Conservation (phyloP, 2,113 vertebrate genomes). For the Oryzias celebensis region DNA sequence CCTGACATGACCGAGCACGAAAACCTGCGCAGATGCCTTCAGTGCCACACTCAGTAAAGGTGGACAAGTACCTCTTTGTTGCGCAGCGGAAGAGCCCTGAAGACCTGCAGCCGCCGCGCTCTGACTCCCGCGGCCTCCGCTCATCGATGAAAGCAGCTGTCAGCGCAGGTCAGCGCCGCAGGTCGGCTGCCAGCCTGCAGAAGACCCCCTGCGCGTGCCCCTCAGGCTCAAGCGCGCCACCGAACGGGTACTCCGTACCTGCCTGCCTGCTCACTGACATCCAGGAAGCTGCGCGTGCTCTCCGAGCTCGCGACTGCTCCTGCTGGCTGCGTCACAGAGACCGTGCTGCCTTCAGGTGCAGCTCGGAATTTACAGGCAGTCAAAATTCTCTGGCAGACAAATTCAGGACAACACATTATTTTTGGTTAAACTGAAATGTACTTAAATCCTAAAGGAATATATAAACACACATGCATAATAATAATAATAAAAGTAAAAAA, state of each 20-base stretch:
- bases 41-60: background rate
- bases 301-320: slow-evolving; percentile 25
- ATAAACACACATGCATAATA: no score
- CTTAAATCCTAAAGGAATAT: no score
- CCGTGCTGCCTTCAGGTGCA: slow-evolving; percentile 41
- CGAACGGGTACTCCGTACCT: background rate
- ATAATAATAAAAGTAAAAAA: no score
- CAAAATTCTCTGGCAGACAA: no score
- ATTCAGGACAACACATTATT: no score
- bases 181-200: background rate
- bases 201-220: slow-evolving; percentile 4
- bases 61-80: slow-evolving; percentile 37
- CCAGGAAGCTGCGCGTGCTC: slow-evolving; percentile 51
- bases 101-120: slow-evolving; percentile 65
- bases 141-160: slow-evolving; percentile 34
- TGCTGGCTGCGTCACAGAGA: slow-evolving; percentile 24
- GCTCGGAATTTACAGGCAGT: background rate
- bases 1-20: no score
- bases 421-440: no score
- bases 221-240: background rate
- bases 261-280: slow-evolving; percentile 20
- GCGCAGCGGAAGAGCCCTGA: slow-evolving; percentile 37
- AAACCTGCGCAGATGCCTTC: no score
- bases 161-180: background rate
- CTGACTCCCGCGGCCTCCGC: slow-evolving; percentile 13